These are phyloP conservation scores for Emydura subglobosa DNA, from an alignment of 2,113 vertebrate genomes.

Conservation along the genomic window DNA sequence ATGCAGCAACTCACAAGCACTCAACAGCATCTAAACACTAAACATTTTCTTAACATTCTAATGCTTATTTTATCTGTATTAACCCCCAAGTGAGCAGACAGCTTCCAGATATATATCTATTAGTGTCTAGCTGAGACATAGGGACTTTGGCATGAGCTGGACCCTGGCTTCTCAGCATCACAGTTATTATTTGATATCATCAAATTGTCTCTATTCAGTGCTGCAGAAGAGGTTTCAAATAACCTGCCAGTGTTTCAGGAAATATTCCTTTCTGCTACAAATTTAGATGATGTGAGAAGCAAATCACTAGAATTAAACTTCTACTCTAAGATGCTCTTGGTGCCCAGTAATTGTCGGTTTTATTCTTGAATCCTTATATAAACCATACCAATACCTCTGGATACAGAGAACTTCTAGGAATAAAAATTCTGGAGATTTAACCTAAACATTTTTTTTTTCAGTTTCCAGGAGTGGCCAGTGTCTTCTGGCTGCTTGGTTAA, in stretches of 20 bases:
- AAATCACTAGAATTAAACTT: background rate
- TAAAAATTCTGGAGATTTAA: background rate
- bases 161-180: background rate
- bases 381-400: background rate
- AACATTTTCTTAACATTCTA: background rate
- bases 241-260: accelerated
- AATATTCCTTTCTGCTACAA: background rate
- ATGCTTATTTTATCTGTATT: background rate
- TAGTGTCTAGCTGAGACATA: background rate
- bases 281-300: background rate
- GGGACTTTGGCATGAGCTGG: background rate
- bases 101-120: background rate
- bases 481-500: background rate
- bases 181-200: background rate
- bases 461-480: background rate
- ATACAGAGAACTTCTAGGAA: background rate
- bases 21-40: background rate
- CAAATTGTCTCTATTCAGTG: background rate
- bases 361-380: background rate
- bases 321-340: background rate
- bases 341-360: background rate
- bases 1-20: background rate
- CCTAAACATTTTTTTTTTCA: background rate
- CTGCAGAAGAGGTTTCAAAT: background rate
- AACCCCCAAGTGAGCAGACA: background rate